Evolutionary conservation across 1,140 invertebrate species (phyloP), one percentile per base, ranked within the genome.

Genomic region (Drosophila arawakana): DNA sequence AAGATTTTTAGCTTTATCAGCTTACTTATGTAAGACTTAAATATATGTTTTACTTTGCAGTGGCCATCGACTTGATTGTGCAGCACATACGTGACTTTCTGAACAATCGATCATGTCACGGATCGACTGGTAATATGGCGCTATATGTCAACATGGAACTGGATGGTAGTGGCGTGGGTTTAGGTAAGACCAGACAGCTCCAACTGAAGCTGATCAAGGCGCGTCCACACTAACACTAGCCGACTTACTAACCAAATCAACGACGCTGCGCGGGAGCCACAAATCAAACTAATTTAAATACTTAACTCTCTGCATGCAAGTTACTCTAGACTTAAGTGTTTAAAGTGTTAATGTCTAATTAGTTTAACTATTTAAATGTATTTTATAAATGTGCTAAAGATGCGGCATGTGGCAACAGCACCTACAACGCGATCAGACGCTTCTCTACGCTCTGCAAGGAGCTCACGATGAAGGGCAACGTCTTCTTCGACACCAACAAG

Each of bases 21-120:
- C 13, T 4, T 43, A 43, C 5, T 43, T 13, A 43, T 13, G 2
- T 43, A 13, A 10, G 5, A 43, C 13, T 43, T 11, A 41, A 41
- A 18, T 18, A 7, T 60, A 49, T 74, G 49, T 60, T 68, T 60
- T 86, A 57, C 65, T 74, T 94, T 95, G 50, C 94, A 97, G 98
- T 98, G 91, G 98, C 98, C 50, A 98, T 98, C 91, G 97, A 98
- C 86, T 93, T 98, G 82, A 98, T 99, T 84, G 97, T 98, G 5
- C 97, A 98, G 92, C 97, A 98, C 92, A 98, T 98, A 84, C 94
- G 96, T 90, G 97, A 98, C 93, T 95, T 96, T 78, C 91, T 96
- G 71, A 95, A 93, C 79, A 95, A 95, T 78, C 93, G 95, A 15
- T 85, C 91, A 7, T 79, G 73, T 10, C 74, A 77, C 41, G 88